Evolutionary conservation across 2,888 invertebrate genomes (phyloP).

Genomic region (Epinotia demarniana): DNA sequence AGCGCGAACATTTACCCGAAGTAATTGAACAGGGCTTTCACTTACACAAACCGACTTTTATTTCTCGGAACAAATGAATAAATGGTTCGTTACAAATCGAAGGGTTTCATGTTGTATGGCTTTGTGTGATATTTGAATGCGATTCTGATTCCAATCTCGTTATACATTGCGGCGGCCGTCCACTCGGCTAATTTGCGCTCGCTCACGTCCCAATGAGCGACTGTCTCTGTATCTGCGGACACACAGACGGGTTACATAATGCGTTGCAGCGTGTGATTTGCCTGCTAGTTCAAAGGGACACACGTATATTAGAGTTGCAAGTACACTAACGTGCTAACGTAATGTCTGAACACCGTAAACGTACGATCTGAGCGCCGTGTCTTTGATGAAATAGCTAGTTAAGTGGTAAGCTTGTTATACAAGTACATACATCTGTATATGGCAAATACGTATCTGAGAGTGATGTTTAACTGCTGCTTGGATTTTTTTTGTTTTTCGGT

Average conservation of each 20-base stretch:
- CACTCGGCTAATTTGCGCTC: slow-evolving; percentile 34
- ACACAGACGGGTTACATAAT: slow-evolving; percentile 36
- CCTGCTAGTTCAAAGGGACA: slow-evolving; percentile 24
- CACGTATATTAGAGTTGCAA: slow-evolving; percentile 19
- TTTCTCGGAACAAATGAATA: neutral
- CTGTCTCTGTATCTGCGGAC: slow-evolving; percentile 18
- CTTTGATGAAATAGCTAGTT: neutral
- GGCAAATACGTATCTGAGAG: no score
- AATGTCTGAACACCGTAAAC: slow-evolving; percentile 8
- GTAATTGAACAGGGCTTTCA: no score
- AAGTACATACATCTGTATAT: no score
- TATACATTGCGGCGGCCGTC: slow-evolving; percentile 10
- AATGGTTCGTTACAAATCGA: neutral
- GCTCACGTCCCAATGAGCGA: slow-evolving; percentile 39
- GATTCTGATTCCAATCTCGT: slow-evolving; percentile 26
- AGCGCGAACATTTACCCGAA: neutral
- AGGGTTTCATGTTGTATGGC: neutral
- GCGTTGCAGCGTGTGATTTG: slow-evolving; percentile 30
- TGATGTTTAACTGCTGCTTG: no score
- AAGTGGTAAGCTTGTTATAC: neutral
- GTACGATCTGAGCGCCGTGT: neutral
- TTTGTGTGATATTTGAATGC: slow-evolving; percentile 8
- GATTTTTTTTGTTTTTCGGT: no score
- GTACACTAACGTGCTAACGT: slow-evolving; percentile 11
- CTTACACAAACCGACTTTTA: neutral